A percentile compares a stretch with the other conserved stretches of the same genome.
phyloP scores from a whole-genome alignment of 2,888 invertebrate species.

The Pasiphila rectangulata region DNA sequence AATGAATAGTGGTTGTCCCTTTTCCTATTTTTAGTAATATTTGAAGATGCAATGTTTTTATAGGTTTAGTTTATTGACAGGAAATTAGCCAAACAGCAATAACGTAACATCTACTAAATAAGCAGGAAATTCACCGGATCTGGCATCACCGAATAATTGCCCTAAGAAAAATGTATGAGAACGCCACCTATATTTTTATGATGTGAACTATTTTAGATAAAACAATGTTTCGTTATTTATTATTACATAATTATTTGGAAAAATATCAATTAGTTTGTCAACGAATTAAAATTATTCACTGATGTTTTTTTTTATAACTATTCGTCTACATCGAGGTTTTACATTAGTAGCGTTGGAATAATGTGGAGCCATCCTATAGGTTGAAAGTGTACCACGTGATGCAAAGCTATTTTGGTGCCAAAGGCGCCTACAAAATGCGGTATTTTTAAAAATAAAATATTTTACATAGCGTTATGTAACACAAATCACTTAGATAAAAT shows the following conservation, averaged over 20 bases:
- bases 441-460: conserved; percentile 77
- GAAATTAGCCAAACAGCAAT: too few species aligned
- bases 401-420: conserved; percentile 71
- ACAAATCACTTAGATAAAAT: conserved; percentile 66
- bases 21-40: too few species aligned
- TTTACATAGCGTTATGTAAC: conserved; percentile 73
- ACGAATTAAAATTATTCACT: not conserved
- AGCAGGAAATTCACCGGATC: too few species aligned
- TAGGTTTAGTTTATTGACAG: too few species aligned
- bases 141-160: not conserved
- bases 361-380: conserved; percentile 79
- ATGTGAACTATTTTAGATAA: conserved; percentile 45
- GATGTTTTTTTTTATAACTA: not conserved
- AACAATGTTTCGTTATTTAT: conserved; percentile 32
- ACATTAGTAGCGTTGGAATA: conserved; percentile 56
- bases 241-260: not conserved
- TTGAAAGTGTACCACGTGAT: conserved; percentile 75
- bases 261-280: conserved; percentile 13
- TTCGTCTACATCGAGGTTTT: conserved; percentile 25
- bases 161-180: conserved; percentile 36
- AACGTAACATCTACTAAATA: not conserved
- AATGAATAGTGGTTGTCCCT: too few species aligned
- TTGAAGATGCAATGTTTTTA: too few species aligned
- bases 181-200: conserved; percentile 59
- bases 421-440: conserved; percentile 79